Conservation (phyloP, 30 jellyfish, hydroid and myxozoan species). For the Pelagia noctiluca region DNA sequence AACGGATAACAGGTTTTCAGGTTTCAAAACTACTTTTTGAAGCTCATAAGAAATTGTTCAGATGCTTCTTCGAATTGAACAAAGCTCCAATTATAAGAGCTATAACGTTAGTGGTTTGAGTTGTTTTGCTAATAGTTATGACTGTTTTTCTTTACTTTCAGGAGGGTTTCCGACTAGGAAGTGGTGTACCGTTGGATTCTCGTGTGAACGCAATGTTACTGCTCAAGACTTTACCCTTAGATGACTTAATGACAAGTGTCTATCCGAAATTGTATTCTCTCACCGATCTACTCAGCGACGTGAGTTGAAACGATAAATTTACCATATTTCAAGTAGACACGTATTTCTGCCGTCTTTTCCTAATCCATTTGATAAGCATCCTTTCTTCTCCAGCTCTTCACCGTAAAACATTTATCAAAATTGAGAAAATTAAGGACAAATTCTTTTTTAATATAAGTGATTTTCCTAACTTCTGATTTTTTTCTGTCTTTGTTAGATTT, state of each 20-base stretch:
- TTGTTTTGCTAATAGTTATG: neutral
- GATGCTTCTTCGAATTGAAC: too few species aligned
- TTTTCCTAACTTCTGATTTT: too few species aligned
- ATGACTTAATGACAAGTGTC: constrained; percentile 52
- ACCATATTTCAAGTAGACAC: neutral
- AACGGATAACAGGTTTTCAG: too few species aligned
- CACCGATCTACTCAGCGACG: constrained; percentile 78
- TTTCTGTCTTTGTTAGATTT: too few species aligned
- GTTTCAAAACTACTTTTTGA: too few species aligned
- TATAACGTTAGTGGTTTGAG: too few species aligned
- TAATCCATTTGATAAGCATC: constrained; percentile 38
- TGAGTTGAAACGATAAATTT: constrained; percentile 16
- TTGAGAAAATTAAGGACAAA: too few species aligned
- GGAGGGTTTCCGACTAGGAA: constrained; percentile 94
- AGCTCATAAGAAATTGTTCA: too few species aligned
- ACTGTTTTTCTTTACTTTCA: neutral
- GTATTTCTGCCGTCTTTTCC: neutral
- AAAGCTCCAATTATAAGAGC: too few species aligned
- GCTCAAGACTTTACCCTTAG: constrained; percentile 75
- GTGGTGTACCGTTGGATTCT: constrained; percentile 77
- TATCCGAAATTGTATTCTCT: constrained; percentile 90
- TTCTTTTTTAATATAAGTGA: too few species aligned
- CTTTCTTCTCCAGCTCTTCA: too few species aligned
- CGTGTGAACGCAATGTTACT: constrained; percentile 75
- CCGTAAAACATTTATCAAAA: too few species aligned